A percentile compares a stretch with the other conserved stretches of the same genome.
These are phyloP conservation scores for Cyclina sinensis DNA, from an alignment of 1,140 invertebrate genomes.

Conservation along the genomic window DNA sequence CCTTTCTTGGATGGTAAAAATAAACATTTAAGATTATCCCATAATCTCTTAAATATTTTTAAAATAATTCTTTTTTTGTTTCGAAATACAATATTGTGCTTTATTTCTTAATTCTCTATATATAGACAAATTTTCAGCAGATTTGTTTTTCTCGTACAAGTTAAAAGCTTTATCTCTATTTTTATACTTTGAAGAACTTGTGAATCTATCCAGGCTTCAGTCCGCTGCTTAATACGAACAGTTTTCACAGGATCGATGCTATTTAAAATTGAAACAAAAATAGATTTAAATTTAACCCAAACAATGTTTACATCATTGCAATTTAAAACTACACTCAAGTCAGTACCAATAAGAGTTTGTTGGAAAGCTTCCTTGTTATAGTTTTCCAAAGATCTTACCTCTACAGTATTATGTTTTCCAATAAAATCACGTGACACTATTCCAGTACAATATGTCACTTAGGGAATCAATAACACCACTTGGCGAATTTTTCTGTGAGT, in stretches of 20 bases:
- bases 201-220: slow-evolving; percentile 13
- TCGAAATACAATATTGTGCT: background rate
- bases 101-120: background rate
- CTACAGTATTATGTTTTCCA: too few relatives aligned
- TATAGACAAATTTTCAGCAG: background rate
- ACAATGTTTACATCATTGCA: too few relatives aligned
- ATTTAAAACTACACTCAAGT: too few relatives aligned
- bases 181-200: background rate
- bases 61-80: slow-evolving; percentile 25
- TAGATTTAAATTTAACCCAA: too few relatives aligned
- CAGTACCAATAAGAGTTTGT: too few relatives aligned
- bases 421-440: slow-evolving; percentile 18
- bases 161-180: slow-evolving; percentile 15
- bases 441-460: slow-evolving; percentile 49
- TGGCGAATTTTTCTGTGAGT: slow-evolving; percentile 25
- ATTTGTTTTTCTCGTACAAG: background rate
- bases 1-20: too few relatives aligned
- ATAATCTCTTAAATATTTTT: background rate
- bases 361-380: too few relatives aligned
- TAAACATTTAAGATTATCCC: slow-evolving; percentile 1
- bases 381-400: too few relatives aligned
- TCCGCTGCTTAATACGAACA: too few relatives aligned
- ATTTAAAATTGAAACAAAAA: background rate
- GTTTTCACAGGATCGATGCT: too few relatives aligned
- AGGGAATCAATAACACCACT: slow-evolving; percentile 37